Evolutionary conservation across 2,888 invertebrate species (phyloP).

Genomic region (Xestia sexstrigata): DNA sequence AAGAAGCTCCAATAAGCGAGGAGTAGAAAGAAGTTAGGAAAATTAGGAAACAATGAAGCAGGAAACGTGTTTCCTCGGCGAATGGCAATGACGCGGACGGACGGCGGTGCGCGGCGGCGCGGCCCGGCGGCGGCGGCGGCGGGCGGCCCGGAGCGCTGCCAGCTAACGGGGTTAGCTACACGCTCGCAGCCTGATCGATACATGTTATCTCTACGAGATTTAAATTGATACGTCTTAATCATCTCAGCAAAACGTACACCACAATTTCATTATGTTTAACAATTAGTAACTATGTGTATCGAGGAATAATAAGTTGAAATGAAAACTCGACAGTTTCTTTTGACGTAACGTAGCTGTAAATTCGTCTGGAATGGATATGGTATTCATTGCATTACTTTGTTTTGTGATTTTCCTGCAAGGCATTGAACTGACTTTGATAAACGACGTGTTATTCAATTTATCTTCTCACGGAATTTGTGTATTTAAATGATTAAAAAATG

Average conservation of each 20-base stretch:
- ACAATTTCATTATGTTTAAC: constrained; percentile 11
- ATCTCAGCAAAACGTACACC: constrained; percentile 21
- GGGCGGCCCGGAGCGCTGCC: constrained; percentile 53
- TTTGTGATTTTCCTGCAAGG: constrained; percentile 42
- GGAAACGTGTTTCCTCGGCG: constrained; percentile 83
- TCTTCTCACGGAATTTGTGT: constrained; percentile 24
- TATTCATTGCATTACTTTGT: constrained; percentile 34
- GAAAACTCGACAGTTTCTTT: constrained; percentile 11
- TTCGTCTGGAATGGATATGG: constrained; percentile 34
- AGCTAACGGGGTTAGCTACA: constrained; percentile 65
- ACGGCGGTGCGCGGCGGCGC: constrained; percentile 50
- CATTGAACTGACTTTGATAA: constrained; percentile 50
- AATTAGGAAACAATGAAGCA: constrained; percentile 87
- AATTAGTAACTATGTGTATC: not conserved
- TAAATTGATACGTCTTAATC: constrained; percentile 58
- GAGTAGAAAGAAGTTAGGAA: constrained; percentile 83
- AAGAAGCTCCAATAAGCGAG: constrained; percentile 77
- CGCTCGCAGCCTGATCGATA: constrained; percentile 65
- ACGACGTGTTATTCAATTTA: constrained; percentile 38
- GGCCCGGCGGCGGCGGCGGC: constrained; percentile 45
- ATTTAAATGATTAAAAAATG: not conserved
- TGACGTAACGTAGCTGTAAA: constrained; percentile 8
- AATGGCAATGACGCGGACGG: constrained; percentile 71
- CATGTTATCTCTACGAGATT: constrained; percentile 59
- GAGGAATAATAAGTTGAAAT: constrained; percentile 1